A percentile compares a stretch with the other conserved stretches of the same genome.
These are phyloP conservation scores for Ptilorrhoa leucosticta DNA, from an alignment of 2,113 vertebrate species.

Conservation along the genomic window DNA sequence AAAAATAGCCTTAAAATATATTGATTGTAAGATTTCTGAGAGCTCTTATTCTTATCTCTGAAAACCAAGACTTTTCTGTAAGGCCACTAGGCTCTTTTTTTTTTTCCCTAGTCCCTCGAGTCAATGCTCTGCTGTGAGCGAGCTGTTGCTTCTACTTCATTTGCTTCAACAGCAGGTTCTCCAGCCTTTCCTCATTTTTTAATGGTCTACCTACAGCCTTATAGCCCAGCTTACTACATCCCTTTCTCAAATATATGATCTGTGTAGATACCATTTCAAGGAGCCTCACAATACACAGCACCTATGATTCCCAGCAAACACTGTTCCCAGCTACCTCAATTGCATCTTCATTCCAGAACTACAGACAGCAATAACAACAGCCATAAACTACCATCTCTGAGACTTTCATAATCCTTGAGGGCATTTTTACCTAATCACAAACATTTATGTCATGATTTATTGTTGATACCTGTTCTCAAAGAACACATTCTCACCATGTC, in stretches of 20 bases:
- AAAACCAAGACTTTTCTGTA: neutral
- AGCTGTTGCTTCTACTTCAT: neutral
- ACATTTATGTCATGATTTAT: neutral
- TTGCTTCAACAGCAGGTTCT: neutral
- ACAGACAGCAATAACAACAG: neutral
- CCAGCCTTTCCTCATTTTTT: neutral
- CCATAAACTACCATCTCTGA: neutral
- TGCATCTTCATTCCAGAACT: neutral
- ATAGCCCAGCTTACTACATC: neutral
- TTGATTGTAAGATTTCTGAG: neutral
- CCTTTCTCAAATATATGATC: neutral
- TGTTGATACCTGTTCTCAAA: neutral
- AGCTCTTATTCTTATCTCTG: neutral
- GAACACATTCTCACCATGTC: fast-evolving
- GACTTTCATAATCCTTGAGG: neutral
- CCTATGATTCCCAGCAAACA: neutral
- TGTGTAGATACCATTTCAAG: neutral
- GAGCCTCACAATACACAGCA: neutral
- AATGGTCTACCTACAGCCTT: neutral
- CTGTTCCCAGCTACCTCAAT: neutral
- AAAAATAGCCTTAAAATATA: neutral
- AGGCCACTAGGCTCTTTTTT: neutral
- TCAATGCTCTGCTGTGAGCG: neutral
- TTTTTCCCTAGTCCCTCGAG: neutral
- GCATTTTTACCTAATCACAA: neutral